Percentiles rank a stretch among this genome's conserved stretches.
These are phyloP conservation scores for Poeciliopsis occidentalis DNA, from an alignment of 2,113 vertebrate genomes.

Conservation along the genomic window DNA sequence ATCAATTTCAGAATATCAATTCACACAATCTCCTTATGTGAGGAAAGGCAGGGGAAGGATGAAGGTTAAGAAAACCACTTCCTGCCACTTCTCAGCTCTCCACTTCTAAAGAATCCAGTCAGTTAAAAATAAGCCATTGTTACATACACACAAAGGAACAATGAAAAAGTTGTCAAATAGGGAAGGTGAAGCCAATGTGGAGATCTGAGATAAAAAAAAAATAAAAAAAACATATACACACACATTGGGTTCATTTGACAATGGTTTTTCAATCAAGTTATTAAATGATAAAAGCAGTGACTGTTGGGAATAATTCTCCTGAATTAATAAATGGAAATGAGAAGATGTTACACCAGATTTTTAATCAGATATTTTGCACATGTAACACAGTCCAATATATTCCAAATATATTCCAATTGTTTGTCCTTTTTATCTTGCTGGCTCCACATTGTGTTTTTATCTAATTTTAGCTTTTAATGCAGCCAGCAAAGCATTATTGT, in stretches of 20 bases:
- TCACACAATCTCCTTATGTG: neutral
- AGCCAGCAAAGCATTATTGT: neutral
- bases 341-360: neutral
- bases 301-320: neutral
- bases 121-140: slow-evolving; percentile 78
- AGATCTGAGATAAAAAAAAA: neutral
- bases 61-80: slow-evolving; percentile 54
- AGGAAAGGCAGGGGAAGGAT: slow-evolving; percentile 46
- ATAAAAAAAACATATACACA: no score
- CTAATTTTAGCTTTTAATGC: neutral
- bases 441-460: neutral
- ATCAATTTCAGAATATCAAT: neutral
- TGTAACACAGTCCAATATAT: neutral
- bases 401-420: neutral
- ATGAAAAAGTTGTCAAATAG: slow-evolving; percentile 13
- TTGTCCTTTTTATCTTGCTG: neutral
- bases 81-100: slow-evolving; percentile 38
- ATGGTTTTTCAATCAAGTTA: neutral
- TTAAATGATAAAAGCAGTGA: neutral
- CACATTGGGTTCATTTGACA: neutral
- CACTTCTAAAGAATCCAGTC: slow-evolving; percentile 32
- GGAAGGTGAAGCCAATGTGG: neutral
- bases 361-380: neutral
- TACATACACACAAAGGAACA: slow-evolving; percentile 50
- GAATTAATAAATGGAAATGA: neutral